phyloP scores from a whole-genome alignment of 2,888 invertebrate genomes.

The Adelphocoris suturalis region DNA sequence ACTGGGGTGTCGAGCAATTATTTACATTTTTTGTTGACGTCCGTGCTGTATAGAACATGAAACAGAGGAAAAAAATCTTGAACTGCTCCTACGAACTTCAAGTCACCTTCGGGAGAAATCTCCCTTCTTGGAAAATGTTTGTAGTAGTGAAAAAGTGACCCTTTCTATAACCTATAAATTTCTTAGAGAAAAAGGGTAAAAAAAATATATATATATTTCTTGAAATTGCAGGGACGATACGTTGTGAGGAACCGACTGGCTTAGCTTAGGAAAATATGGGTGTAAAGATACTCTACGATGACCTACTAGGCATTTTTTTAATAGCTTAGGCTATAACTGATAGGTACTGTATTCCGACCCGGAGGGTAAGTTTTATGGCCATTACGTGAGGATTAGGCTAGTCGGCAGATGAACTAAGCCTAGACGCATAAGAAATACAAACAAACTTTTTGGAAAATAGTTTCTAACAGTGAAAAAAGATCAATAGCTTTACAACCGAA shows the following conservation, averaged over 20 bases:
- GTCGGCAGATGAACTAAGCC: not conserved
- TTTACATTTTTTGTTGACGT: slow-evolving; percentile 13
- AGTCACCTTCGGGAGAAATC: slow-evolving; percentile 2
- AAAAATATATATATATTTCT: no score
- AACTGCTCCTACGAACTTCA: not conserved
- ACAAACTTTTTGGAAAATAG: no score
- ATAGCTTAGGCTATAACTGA: not conserved
- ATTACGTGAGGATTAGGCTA: not conserved
- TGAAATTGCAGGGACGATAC: not conserved
- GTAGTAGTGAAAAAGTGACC: not conserved
- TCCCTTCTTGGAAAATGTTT: slow-evolving; percentile 1
- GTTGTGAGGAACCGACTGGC: not conserved
- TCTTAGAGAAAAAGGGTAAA: no score
- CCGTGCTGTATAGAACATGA: not conserved
- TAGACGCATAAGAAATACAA: not conserved
- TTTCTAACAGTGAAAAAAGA: no score
- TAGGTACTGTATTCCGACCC: not conserved
- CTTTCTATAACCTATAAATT: no score
- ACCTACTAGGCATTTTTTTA: not conserved
- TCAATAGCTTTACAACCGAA: no score
- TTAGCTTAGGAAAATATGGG: not conserved
- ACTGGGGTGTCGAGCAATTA: slow-evolving; percentile 35
- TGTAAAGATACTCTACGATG: not conserved
- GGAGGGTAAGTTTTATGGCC: not conserved
- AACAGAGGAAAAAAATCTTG: slow-evolving; percentile 43